These are phyloP conservation scores for Phymatocera aterrima DNA, from an alignment of 2,888 invertebrate species.

Conservation along the genomic window DNA sequence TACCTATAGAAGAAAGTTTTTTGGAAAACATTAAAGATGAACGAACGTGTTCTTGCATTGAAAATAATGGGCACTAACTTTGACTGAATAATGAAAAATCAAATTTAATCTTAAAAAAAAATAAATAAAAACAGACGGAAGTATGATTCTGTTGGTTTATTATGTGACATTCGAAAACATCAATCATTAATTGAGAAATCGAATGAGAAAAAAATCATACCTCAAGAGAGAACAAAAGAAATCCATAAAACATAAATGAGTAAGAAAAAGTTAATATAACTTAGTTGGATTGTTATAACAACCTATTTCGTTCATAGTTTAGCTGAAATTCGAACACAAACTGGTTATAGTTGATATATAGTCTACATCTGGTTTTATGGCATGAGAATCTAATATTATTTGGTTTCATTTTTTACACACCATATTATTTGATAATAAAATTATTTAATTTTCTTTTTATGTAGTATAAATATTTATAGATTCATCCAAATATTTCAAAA, in stretches of 20 bases:
- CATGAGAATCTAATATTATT: constrained; percentile 73
- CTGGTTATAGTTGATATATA: constrained; percentile 66
- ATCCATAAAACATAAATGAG: too few species aligned
- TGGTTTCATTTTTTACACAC: constrained; percentile 63
- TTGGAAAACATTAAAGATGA: not conserved
- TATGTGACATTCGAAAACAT: constrained; percentile 31
- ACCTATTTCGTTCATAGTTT: constrained; percentile 61
- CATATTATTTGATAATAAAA: too few species aligned
- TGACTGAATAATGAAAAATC: not conserved
- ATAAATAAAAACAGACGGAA: not conserved
- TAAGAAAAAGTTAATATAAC: constrained; percentile 48
- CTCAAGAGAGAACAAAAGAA: constrained; percentile 21
- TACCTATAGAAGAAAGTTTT: not conserved
- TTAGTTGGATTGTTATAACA: constrained; percentile 47
- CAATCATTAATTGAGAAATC: constrained; percentile 22
- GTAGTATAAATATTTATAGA: too few species aligned
- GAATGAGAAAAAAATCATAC: constrained; percentile 19
- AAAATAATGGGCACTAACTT: constrained; percentile 4
- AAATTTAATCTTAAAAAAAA: not conserved
- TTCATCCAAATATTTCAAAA: constrained; percentile 18
- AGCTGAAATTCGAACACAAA: constrained; percentile 73
- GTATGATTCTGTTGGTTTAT: not conserved
- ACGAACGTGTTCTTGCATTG: too few species aligned
- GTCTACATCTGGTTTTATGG: constrained; percentile 73
- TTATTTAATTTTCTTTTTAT: constrained; percentile 62